Evolutionary conservation across 2,888 invertebrate genomes (phyloP), one percentile per base, ranked within the genome.

Genomic region (Priocnemis perturbator): DNA sequence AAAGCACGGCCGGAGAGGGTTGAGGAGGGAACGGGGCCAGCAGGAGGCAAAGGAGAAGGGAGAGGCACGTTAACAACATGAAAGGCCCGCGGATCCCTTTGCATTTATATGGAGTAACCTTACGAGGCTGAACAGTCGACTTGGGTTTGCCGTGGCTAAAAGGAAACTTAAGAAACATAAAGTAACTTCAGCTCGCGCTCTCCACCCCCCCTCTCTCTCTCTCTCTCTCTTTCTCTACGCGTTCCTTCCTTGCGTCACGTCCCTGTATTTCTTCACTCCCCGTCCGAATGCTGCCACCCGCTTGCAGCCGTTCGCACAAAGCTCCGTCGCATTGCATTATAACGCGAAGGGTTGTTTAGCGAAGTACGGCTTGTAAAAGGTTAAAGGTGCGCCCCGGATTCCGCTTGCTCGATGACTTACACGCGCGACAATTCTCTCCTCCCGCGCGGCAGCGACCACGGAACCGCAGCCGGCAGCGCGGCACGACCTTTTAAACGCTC

Each of bases 51-150:
- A n/a, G 57, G 9, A 48, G 50, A 71, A 56, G 64, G 66, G 67
- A 65, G 66, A 65, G 74, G 72, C 75, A 82, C 77, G 77, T 80
- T 82, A 83, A 83, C 74, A 74, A 77, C 76, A 74, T 76, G 78
- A 83, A 82, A 79, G 79, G 74, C 68, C 74, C 74, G 73, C 70
- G 72, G 78, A 78, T 79, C 76, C 81, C 71, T 81, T 81, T 82
- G 82, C 82, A 82, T 82, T 80, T 82, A 81, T 79, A 79, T 81
- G 82, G 78, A 82, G 81, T 77, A 79, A 79, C 81, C 77, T 81
- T 76, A 74, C 75, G 81, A 74, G 72, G 72, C 77, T 69, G 81
- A 82, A 81, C 79, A 79, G 82, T 81, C 77, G 76, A 77, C 78
- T 80, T 73, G 70, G 78, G 74, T 73, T 76, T 79, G 69, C 81